Conservation (phyloP, 2,797 vertebrate species). For the Acrocephalus scirpaceus region DNA sequence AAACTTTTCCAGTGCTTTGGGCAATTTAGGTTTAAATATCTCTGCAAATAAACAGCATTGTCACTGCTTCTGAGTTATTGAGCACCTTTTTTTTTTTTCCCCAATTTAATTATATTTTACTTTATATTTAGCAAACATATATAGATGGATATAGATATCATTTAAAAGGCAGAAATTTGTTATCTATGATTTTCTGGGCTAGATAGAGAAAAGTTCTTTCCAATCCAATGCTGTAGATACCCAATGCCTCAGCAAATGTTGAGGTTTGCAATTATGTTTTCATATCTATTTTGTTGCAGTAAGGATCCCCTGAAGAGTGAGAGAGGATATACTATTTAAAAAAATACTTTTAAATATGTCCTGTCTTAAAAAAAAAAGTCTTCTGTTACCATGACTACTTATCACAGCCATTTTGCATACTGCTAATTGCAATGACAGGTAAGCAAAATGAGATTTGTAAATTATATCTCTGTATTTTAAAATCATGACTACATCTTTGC, state of each 20-base stretch:
- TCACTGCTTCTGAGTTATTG: not conserved
- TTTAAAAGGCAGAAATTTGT: not conserved
- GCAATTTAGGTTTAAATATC: constrained; percentile 16
- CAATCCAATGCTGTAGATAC: not conserved
- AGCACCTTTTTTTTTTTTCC: not conserved
- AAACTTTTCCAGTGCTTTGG: not conserved
- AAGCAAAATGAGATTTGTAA: constrained; percentile 2
- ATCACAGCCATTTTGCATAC: not conserved
- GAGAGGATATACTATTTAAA: not conserved
- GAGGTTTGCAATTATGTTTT: not conserved
- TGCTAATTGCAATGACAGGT: not conserved
- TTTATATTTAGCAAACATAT: not conserved
- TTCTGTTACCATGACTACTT: not conserved
- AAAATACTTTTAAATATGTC: not conserved
- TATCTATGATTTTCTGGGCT: not conserved
- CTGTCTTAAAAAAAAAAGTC: not conserved
- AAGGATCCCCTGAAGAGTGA: not conserved
- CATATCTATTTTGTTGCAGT: not conserved
- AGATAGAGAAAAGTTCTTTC: not conserved
- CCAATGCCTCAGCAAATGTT: not conserved
- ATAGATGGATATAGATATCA: not conserved
- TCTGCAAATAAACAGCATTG: constrained; percentile 16
- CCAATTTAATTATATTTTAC: not conserved
- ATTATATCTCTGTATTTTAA: not conserved
- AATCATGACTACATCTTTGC: not conserved